These are phyloP conservation scores for Phania funesta DNA, from an alignment of 2,888 invertebrate species.

Conservation along the genomic window DNA sequence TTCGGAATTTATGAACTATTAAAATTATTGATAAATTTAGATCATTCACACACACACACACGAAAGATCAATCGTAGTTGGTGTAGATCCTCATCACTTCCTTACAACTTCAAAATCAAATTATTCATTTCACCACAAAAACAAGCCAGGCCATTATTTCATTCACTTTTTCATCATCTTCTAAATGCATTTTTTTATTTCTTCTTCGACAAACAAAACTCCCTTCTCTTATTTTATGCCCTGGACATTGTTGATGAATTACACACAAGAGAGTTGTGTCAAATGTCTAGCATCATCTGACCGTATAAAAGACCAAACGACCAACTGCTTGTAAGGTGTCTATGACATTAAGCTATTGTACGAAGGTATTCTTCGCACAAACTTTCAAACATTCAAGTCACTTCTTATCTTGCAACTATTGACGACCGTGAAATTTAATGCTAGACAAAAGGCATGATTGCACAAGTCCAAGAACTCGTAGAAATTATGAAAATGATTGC, in stretches of 20 bases:
- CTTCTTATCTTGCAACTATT: conserved; percentile 58
- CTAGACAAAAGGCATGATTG: conserved; percentile 57
- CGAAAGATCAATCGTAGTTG: no score
- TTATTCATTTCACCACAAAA: neutral
- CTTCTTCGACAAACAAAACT: conserved; percentile 33
- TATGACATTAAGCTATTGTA: conserved; percentile 9
- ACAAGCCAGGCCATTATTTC: conserved; percentile 2
- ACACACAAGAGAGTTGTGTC: conserved; percentile 63
- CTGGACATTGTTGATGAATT: conserved; percentile 62
- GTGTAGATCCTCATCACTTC: no score
- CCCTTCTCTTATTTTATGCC: conserved; percentile 35
- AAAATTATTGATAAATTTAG: no score
- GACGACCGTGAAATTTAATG: conserved; percentile 65
- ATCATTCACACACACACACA: no score
- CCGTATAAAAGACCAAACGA: conserved; percentile 39
- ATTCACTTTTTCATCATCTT: conserved; percentile 1
- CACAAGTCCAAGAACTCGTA: conserved; percentile 29
- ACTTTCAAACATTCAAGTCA: conserved; percentile 41
- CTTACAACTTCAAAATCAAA: no score
- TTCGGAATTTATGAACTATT: no score
- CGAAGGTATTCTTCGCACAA: neutral
- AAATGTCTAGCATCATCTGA: conserved; percentile 54
- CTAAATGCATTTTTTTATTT: neutral
- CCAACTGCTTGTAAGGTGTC: conserved; percentile 6
- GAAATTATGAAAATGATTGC: conserved; percentile 41